phyloP scores from a whole-genome alignment of 2,113 vertebrate species.

The Equus quagga region DNA sequence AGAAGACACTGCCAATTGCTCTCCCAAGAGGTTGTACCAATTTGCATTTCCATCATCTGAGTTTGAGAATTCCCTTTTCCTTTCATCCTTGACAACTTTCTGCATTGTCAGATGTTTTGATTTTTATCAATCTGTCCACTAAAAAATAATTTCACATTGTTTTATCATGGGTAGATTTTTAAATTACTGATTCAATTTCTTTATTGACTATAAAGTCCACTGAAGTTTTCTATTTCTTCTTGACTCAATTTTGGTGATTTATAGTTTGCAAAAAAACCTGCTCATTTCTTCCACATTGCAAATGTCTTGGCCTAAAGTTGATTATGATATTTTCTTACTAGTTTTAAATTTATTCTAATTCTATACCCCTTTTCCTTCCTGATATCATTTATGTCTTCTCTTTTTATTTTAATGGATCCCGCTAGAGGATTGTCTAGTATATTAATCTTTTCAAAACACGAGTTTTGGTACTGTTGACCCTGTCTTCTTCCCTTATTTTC shows the following conservation, averaged over 20 bases:
- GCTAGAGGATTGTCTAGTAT: neutral
- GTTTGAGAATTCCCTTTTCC: neutral
- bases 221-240: constrained; percentile 11
- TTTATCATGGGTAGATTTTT: constrained; percentile 7
- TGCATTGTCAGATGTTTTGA: constrained; percentile 21
- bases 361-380: neutral
- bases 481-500: neutral
- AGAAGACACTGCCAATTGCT: neutral
- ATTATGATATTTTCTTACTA: neutral
- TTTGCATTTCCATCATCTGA: neutral
- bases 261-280: neutral
- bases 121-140: neutral
- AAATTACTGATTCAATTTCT: neutral
- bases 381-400: neutral
- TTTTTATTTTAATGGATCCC: neutral
- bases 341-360: neutral
- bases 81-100: constrained; percentile 12
- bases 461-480: neutral
- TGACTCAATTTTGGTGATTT: neutral
- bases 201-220: neutral
- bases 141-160: constrained; percentile 32
- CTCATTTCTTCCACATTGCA: neutral
- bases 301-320: neutral
- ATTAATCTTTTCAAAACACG: neutral
- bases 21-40: neutral